Evolutionary conservation across 2,113 vertebrate species (phyloP), one percentile per base, ranked within the genome.

Genomic region (Ia io): DNA sequence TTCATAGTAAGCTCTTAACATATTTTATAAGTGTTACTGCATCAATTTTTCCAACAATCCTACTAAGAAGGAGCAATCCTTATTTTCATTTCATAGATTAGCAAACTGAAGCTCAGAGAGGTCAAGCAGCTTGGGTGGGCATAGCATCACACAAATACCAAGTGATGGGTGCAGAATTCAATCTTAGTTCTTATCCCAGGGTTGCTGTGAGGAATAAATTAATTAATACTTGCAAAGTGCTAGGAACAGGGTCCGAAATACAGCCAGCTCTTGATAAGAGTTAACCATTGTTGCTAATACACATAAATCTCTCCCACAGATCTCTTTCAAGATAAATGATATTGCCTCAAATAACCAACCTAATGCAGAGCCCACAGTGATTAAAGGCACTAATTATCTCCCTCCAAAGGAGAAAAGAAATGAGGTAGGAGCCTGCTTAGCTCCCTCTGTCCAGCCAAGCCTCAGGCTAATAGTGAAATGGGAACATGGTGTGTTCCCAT

Each of bases 351-450:
- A 61, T 42, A 77, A 53, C 59, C 71, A 67, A 80, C 59, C 20
- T 51, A 74, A 32, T 47, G 23, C 23, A 77, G 59, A 67, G 51
- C 35, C 51, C n/a, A 56, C 22, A 5, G 11, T 87, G 67, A 92
- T 88, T 84, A 88, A 92, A 82, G 49, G 22, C 59, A 77, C 40
- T 63, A 65, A 69, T 85, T 42, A 82, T 13, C 73, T 74, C 73
- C 30, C 35, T 80, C 53, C 49, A 16, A 71, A 51, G 49, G 76
- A 74, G 69, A 74, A 79, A 67, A 96, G 61, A 84, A 82, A 42
- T 8, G n/a, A 91, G 87, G 80, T 44, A 89, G 77, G 49, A 76
- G n/a, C 51, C 18, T 67, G 42, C 32, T 30, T 30, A 59, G 25
- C 77, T 47, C 5, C n/a, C 30, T 91, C 84, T 63, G 65, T 88